Conservation (phyloP, 2,888 invertebrate species). For the Papilio protenor region DNA sequence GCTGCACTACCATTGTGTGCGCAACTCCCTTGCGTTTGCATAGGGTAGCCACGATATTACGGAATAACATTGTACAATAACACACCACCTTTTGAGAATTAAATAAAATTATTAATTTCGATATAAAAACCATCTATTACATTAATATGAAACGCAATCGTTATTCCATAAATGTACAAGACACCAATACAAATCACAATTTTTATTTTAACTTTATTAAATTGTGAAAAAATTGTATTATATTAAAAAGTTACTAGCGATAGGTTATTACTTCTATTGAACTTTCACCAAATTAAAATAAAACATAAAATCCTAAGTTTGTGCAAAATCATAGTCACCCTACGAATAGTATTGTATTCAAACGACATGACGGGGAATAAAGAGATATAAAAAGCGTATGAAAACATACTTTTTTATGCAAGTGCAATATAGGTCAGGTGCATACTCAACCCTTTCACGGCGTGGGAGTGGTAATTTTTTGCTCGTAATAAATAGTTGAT, state of each 20-base stretch:
- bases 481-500: slow-evolving; percentile 53
- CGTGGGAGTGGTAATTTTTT: slow-evolving; percentile 80
- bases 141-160: too few species aligned
- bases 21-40: slow-evolving; percentile 66
- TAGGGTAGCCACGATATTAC: slow-evolving; percentile 57
- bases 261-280: too few species aligned
- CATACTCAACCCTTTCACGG: slow-evolving; percentile 80
- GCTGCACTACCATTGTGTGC: slow-evolving; percentile 58
- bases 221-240: too few species aligned
- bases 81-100: too few species aligned
- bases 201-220: too few species aligned
- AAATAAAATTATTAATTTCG: too few species aligned
- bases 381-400: slow-evolving; percentile 76
- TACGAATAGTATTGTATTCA: slow-evolving; percentile 62
- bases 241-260: too few species aligned
- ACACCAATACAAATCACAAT: too few species aligned
- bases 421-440: slow-evolving; percentile 83
- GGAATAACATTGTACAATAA: background rate
- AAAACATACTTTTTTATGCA: slow-evolving; percentile 69
- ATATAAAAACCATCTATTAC: too few species aligned
- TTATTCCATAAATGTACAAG: too few species aligned
- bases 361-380: slow-evolving; percentile 64
- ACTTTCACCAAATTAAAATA: background rate
- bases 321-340: slow-evolving; percentile 55
- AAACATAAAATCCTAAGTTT: background rate